A percentile compares a stretch with the other conserved stretches of the same genome.
Conservation (phyloP, 1,140 invertebrate species). For the Elysia chlorotica region DNA sequence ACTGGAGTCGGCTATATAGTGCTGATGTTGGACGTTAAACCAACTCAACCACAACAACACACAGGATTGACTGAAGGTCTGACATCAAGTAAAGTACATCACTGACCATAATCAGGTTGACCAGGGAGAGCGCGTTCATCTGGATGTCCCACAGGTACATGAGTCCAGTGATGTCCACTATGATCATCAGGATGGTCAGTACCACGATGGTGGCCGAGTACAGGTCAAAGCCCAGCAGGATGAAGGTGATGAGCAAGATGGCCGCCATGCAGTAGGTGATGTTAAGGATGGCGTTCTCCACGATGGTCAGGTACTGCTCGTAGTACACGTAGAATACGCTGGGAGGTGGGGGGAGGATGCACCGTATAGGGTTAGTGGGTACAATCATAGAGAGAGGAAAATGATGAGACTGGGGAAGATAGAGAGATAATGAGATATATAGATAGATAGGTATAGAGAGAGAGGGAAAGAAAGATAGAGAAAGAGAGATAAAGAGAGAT, state of each 20-base stretch:
- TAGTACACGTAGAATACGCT: slow-evolving; percentile 93
- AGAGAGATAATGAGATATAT: too few species aligned
- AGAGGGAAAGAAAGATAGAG: too few species aligned
- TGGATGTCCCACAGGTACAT: slow-evolving; percentile 91
- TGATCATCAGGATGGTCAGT: slow-evolving; percentile 78
- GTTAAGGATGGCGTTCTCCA: slow-evolving; percentile 76
- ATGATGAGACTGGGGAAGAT: too few species aligned
- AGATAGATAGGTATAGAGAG: too few species aligned
- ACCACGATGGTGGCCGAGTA: slow-evolving; percentile 78
- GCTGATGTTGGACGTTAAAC: too few species aligned
- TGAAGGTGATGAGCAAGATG: slow-evolving; percentile 80
- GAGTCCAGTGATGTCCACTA: slow-evolving; percentile 81
- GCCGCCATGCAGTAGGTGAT: slow-evolving; percentile 76
- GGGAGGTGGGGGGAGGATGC: slow-evolving; percentile 64
- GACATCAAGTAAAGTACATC: too few species aligned
- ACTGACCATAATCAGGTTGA: slow-evolving; percentile 94
- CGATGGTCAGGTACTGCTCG: slow-evolving; percentile 91
- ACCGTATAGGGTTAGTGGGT: too few species aligned
- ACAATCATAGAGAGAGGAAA: too few species aligned
- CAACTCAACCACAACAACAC: too few species aligned
- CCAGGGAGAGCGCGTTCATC: slow-evolving; percentile 92
- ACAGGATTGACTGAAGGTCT: too few species aligned
- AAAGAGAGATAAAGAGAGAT: too few species aligned
- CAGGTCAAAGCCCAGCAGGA: slow-evolving; percentile 87
- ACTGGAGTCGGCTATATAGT: too few species aligned